Evolutionary conservation across 2,113 vertebrate genomes (phyloP).

Genomic region (Lophura nycthemera): DNA sequence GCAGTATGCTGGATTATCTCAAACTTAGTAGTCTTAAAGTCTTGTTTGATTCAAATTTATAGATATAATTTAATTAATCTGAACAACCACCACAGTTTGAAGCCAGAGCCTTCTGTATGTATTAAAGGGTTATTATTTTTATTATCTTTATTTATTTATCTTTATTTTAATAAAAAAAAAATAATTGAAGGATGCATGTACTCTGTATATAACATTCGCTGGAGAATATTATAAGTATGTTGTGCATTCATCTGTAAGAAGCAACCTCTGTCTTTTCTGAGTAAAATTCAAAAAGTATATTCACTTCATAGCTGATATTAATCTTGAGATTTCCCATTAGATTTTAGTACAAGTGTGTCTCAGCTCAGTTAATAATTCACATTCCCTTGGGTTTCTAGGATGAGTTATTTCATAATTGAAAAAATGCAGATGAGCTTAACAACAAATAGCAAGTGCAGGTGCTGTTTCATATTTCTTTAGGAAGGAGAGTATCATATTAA

Average conservation of each 20-base stretch:
- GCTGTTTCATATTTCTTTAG: slow-evolving; percentile 18
- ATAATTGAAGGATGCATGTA: background rate
- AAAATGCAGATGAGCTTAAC: slow-evolving; percentile 67
- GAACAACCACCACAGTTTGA: background rate
- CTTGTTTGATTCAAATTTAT: background rate
- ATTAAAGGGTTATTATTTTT: background rate
- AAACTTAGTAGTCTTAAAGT: background rate
- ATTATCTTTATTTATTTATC: background rate
- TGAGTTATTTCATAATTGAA: slow-evolving; percentile 57
- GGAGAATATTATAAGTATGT: background rate
- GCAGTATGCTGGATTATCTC: background rate
- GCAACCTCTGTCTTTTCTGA: background rate
- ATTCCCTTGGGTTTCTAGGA: background rate
- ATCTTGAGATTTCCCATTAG: slow-evolving; percentile 40
- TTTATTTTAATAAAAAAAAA: background rate
- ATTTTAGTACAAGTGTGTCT: slow-evolving; percentile 15
- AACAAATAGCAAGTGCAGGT: slow-evolving; percentile 31
- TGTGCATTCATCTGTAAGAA: background rate
- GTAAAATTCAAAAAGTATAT: background rate
- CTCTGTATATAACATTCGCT: background rate
- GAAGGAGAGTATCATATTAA: slow-evolving; percentile 4
- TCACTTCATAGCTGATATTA: slow-evolving; percentile 2
- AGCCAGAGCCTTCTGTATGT: background rate
- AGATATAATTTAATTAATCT: background rate
- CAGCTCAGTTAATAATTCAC: slow-evolving; percentile 53